Base-by-base conservation (phyloP, 2,113 vertebrate genomes). In the Amphilophus citrinellus region DNA sequence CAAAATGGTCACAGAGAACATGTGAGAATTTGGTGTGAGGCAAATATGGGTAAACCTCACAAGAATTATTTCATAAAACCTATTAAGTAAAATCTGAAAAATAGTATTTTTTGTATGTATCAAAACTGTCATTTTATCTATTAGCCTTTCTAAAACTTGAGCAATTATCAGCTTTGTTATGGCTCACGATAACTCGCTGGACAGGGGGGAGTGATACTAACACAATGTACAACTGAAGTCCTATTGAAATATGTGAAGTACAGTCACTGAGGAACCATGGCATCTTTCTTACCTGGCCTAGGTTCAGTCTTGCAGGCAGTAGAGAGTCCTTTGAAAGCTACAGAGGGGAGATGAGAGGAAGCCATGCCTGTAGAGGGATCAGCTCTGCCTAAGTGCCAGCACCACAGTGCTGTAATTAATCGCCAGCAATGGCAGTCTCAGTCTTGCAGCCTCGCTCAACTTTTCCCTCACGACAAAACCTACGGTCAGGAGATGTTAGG, bases 401-500 rank as follows among this genome's bases (percentile, higher is more conserved):
- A 93, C 93, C 95, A 95, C 95, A 92, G 93, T 94, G 84, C 94
- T 95, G 96, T 97, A 97, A 98, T 98, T 98, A 98, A 97, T 96
- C 95, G 96, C 95, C 96, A 96, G 97, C 91, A 95, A 97, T 95
- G 93, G 92, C 95, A 94, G 95, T 95, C 95, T 95, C 93, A 95
- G 95, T 96, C 96, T 96, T 95, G 95, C 95, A 96, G 96, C 93
- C 95, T 95, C 61, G 81, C 95, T 96, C 96, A 97, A 97, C 95
- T 96, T 97, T 96, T 98, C 97, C 97, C 97, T 95, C 93, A 95
- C 96, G 97, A 96, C 97, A 96, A 95, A 98, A 97, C 96, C 96
- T 93, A 91, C 88, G 93, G 97, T 97, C 98, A 97, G 96, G 94
- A 97, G 96, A 97, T 85, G 96, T 97, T 97, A 96, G 96, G 96